Base-by-base conservation (phyloP, 2,888 invertebrate genomes). In the Sceliomorpha sp. region DNA sequence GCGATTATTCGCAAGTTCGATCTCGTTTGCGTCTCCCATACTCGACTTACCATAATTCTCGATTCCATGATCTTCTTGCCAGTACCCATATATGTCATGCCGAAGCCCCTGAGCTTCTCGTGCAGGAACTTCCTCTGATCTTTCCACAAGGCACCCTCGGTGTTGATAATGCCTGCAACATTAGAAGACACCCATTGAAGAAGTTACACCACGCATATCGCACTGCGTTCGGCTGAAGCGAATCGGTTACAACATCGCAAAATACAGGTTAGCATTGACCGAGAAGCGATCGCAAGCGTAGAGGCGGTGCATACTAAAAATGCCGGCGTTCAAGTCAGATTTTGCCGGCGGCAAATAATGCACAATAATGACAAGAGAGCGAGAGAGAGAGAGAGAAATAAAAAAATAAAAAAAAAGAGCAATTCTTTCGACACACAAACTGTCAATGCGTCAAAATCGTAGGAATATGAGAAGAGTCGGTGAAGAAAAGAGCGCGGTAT, bases 91-190 rank as follows among this genome's bases (percentile, higher is more conserved):
- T 94, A 94, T 59, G 96, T 95, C 94, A 97, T 96, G 48, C 97
- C 97, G 80, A 97, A 95, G 77, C 93, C 92, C 12, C 96, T 91
- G 1, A 97, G 90, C 77, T 95, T 94, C 76, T 95, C 94, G 85
- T 96, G 96, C 47, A 97, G 90, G 89, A 97, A 97, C 73, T 94
- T 92, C 62, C 97, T 91, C 86, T 97, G 96, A 80, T 94, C 95
- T 88, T 96, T 96, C 97, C 97, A 97, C 79, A 97, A 90, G 74
- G 93, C 92, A 68, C 97, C 97, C 75, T 95, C 95, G 78, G 95
- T 94, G 88, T 97, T 97, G 83, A 97, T 93, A 78, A 97, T 94
- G 77, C 97, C 97, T 97, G 90, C 44, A 78, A 74, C 26, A 26
- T 17, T 12, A 36, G 14, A 17, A 20, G 42, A 10, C 17, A 34